Evolutionary conservation across 2,113 vertebrate species (phyloP), one percentile per base, ranked within the genome.

Genomic region (Macrotus californicus): DNA sequence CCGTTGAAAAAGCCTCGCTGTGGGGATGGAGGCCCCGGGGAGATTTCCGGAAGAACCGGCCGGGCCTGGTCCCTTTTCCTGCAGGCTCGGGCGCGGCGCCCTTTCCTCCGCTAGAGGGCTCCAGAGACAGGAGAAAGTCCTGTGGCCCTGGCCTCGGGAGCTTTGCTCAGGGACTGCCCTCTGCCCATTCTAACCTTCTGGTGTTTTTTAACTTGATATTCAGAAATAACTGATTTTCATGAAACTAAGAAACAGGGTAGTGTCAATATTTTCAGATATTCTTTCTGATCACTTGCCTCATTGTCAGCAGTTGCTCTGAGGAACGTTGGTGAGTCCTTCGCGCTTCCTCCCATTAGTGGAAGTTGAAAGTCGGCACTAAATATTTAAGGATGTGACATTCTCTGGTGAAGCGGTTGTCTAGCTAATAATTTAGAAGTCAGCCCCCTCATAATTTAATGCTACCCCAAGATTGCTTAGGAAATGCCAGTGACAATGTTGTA

Each of bases 101-200:
- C 1, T 34, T 80, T 31, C 12, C 22, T 43, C 97, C 97, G 96
- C 96, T 95, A 97, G 97, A 93, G 97, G 97, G 97, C 94, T 50
- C 96, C 93, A 48, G 75, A 15, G 93, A 1, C 75, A 91, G 70
- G 77, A 91, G 88, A 70, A 95, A 94, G 59, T 29, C 7, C 69
- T 81, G 54, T 1, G n/a, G 73, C 39, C 21, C 3, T 0, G 48
- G 66, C 36, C 81, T 86, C 54, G 6, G 50, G 66, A 83, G 43
- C 26, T 14, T 3, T 83, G 94, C 79, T 24, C 73, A 93, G 41
- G 6, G 24, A 3, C 5, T 29, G 41, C 4, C 22, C 43, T 66
- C 91, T 54, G 15, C 22, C 56, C 82, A 5, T 16, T 29, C 29
- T 1, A 61, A 13, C 61, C 36, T 69, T n/a, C 56, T 11, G n/a